phyloP scores from a whole-genome alignment of 2,113 vertebrate species.

The Scortum barcoo region DNA sequence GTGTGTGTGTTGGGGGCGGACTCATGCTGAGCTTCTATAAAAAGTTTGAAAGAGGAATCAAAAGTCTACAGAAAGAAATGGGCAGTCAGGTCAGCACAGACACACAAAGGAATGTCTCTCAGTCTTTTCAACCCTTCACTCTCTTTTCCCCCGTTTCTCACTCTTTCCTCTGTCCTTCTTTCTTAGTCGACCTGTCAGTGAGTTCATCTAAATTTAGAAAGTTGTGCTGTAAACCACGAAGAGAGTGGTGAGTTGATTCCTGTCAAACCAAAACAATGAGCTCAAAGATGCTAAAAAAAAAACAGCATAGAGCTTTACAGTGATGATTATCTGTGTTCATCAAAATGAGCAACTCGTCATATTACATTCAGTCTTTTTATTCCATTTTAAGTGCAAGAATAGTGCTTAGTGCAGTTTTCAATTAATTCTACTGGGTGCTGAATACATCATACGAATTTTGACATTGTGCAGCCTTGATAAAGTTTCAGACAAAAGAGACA shows the following conservation, averaged over 20 bases:
- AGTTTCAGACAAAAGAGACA: background rate
- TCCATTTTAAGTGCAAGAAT: background rate
- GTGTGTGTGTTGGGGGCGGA: constrained; percentile 3
- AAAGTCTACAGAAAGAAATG: constrained; percentile 27
- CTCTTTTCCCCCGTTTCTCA: background rate
- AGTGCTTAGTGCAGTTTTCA: background rate
- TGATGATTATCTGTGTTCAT: background rate
- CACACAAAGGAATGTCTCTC: background rate
- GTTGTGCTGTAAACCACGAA: background rate
- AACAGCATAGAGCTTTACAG: background rate
- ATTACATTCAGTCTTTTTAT: background rate
- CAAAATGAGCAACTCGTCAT: background rate
- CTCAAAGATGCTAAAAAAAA: background rate
- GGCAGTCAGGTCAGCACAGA: constrained; percentile 21
- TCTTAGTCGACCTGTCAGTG: background rate
- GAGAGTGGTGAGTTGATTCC: background rate
- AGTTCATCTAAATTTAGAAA: background rate
- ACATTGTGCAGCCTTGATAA: too few species aligned
- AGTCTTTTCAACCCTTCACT: background rate
- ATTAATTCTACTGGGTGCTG: background rate
- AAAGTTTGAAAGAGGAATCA: constrained; percentile 21
- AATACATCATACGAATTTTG: background rate
- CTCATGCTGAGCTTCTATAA: constrained; percentile 24
- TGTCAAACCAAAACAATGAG: background rate
- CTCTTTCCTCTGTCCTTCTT: background rate